Base-by-base conservation (phyloP, 2,888 invertebrate species). In the Pomacea canaliculata region DNA sequence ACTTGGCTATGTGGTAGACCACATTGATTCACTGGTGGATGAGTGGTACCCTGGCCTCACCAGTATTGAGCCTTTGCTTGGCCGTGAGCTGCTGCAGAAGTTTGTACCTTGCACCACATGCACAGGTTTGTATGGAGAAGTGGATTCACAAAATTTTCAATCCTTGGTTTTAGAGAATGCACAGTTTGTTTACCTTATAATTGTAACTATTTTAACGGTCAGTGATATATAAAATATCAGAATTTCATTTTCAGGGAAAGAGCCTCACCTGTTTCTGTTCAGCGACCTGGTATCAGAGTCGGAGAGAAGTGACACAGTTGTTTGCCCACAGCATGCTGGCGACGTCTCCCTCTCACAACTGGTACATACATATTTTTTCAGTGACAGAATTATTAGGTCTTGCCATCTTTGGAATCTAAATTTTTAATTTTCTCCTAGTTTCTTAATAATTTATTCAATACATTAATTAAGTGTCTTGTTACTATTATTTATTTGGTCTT, bases 21-120 rank as follows among this genome's bases (percentile, higher is more conserved):
- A 87, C 75, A 76, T 88, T 16, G 89, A 89, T 76, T 84, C 85
- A 1, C 80, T 90, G 71, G 86, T 90, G 63, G 90, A 90, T 68
- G 90, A 90, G 79, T 89, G 90, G 90, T 90, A 88, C 78, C 89
- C 89, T 37, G 90, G 90, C 18, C 81, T 90, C 60, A 84, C 85
- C 7, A 84, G 84, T 23, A 79, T 86, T 56, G 87, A 87, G 75
- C 88, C 89, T 5, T 60, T 86, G 62, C 80, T 84, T 66, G 90
- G 90, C 3, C 79, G 84, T 48, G 83, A 84, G 56, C 82, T 88
- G n/a, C 78, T 89, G 65, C 84, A 86, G 74, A 85, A 83, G 71
- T 80, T 82, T 65, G 84, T 84, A 0, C 87, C 87, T 10, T 89
- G 89, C 80, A 73, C 80, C 23, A 72, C 76, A 5, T 89, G 89